A percentile compares a stretch with the other conserved stretches of the same genome.
phyloP scores from a whole-genome alignment of 2,888 invertebrate species.

The Pachycephus smyrnensis region DNA sequence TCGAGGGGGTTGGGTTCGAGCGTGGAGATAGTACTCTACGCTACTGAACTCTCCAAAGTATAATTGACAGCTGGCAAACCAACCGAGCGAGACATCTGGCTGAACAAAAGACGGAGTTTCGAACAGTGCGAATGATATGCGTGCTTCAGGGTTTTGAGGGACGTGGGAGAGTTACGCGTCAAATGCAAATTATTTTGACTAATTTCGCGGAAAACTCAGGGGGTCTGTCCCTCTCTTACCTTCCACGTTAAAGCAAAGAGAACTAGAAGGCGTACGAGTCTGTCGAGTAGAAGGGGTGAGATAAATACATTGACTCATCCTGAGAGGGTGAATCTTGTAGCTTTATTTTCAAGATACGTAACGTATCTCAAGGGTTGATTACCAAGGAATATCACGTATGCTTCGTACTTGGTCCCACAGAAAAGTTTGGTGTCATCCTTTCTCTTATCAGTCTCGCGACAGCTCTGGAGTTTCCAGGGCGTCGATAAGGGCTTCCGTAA shows the following conservation, averaged over 20 bases:
- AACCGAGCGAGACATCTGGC: slow-evolving; percentile 52
- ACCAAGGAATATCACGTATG: no score
- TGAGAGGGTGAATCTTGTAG: no score
- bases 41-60: slow-evolving; percentile 17
- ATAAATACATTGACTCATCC: no score
- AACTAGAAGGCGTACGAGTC: no score
- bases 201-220: slow-evolving; percentile 63
- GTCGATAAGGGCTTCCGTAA: neutral
- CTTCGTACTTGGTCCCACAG: no score
- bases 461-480: no score
- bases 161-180: slow-evolving; percentile 43
- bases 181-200: slow-evolving; percentile 64
- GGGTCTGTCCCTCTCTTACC: slow-evolving; percentile 30
- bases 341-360: no score
- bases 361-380: no score
- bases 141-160: slow-evolving; percentile 46
- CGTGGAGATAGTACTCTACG: neutral
- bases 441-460: no score
- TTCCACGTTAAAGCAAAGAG: no score
- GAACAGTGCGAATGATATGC: slow-evolving; percentile 60
- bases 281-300: no score
- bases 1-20: neutral
- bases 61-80: slow-evolving; percentile 55
- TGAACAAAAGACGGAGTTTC: slow-evolving; percentile 46
- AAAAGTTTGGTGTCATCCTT: no score